These are phyloP conservation scores for Ptilorrhoa leucosticta DNA, from an alignment of 2,113 vertebrate species.

Conservation along the genomic window DNA sequence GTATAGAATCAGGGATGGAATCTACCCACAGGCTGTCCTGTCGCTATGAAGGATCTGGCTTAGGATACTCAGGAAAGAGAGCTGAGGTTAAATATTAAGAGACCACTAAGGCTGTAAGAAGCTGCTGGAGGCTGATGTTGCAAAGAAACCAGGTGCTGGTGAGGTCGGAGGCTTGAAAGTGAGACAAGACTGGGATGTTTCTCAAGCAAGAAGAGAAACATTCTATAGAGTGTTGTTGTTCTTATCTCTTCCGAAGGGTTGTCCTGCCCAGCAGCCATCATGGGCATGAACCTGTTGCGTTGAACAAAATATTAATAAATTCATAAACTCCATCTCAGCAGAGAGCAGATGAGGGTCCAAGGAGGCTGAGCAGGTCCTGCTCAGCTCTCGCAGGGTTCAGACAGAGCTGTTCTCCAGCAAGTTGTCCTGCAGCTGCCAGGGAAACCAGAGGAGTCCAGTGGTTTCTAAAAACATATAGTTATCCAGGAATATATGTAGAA, in stretches of 20 bases:
- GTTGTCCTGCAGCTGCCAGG: not conserved
- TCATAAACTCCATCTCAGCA: not conserved
- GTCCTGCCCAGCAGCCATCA: not conserved
- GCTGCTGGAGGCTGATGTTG: not conserved
- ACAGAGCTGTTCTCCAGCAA: rapidly evolving
- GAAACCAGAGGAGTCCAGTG: not conserved
- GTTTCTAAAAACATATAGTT: not conserved
- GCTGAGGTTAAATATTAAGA: not conserved
- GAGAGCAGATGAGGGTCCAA: not conserved
- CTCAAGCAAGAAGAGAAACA: not conserved
- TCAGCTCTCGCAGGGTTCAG: rapidly evolving
- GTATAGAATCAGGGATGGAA: not conserved
- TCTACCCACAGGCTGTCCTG: not conserved
- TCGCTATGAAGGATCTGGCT: not conserved
- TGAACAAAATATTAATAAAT: not conserved
- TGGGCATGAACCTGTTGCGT: not conserved
- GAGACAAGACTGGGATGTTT: not conserved
- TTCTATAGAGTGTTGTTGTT: rapidly evolving
- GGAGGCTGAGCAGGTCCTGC: not conserved
- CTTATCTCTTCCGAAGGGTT: not conserved
- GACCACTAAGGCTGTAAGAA: not conserved
- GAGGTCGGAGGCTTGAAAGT: not conserved
- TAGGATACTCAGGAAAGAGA: not conserved
- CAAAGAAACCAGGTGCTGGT: not conserved
- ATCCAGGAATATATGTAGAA: not conserved